phyloP scores from a whole-genome alignment of 2,797 vertebrate species.

The Thripadectes ignobilis region DNA sequence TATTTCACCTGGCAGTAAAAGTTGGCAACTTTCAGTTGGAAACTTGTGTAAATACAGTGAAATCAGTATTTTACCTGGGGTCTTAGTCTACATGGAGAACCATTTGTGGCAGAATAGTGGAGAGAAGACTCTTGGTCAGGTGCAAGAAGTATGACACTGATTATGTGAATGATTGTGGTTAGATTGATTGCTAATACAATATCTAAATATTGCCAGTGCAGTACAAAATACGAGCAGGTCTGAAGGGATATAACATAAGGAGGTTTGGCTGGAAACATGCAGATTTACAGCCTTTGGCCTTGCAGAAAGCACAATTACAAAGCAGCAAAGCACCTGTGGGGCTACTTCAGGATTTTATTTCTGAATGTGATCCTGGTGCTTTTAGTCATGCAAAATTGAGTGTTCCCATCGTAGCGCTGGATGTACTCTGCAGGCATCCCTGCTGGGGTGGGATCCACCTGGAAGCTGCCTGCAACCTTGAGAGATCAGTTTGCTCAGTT shows the following conservation, averaged over 20 bases:
- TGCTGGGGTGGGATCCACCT: neutral
- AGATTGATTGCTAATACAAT: neutral
- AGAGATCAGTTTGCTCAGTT: neutral
- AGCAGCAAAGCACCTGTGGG: neutral
- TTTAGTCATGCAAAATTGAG: neutral
- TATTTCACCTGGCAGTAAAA: neutral
- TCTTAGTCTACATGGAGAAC: neutral
- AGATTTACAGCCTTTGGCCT: neutral
- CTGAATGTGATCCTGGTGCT: neutral
- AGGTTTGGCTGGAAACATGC: neutral
- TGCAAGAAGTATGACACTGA: accelerated
- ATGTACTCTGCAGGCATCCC: neutral
- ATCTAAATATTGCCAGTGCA: neutral
- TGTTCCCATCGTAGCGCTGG: neutral
- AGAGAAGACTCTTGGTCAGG: neutral
- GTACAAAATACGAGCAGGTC: neutral
- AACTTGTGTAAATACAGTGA: neutral
- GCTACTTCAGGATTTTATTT: neutral
- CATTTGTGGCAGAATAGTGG: neutral
- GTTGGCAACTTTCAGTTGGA: neutral
- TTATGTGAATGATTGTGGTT: neutral
- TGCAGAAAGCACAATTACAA: neutral
- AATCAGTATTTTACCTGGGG: neutral
- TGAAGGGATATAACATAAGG: neutral
- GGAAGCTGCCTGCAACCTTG: neutral